Evolutionary conservation across 2,888 invertebrate species (phyloP), one percentile per base, ranked within the genome.

Genomic region (Scrobipalpa costella): DNA sequence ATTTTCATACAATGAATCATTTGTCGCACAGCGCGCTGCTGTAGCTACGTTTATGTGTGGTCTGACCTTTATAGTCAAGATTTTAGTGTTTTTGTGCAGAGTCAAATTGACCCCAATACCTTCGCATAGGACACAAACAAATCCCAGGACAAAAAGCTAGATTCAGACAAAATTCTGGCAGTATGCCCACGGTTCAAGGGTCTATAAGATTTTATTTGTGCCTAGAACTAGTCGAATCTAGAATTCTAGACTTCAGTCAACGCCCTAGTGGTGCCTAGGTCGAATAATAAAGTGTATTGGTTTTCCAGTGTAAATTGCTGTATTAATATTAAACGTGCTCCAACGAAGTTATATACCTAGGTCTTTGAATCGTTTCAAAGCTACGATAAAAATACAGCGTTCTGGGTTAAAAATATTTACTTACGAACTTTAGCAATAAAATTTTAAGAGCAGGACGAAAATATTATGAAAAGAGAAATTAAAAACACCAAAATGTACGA

Each of bases 111-210:
- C n/a, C n/a, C n/a, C n/a, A n/a, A n/a, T n/a, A n/a, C n/a, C n/a
- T n/a, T 34, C 6, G 34, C 7, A 34, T 34, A 34, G 34, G 5
- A 7, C 34, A 7, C 38, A 9, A 7, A 38, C n/a, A 40, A 40
- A 40, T n/a, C 13, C 11, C 47, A 17, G 15, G 17, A 2, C 15
- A n/a, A 8, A n/a, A 49, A 2, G 5, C 19, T 17, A 49, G 17
- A n/a, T n/a, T 21, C 21, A 7, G 21, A n/a, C n/a, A n/a, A n/a
- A 50, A 40, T 40, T n/a, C n/a, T 55, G 55, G 55, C 55, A 0
- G 67, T 47, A 62, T 49, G 38, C 62, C 49, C 27, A 34, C 6
- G 36, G 34, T 57, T 57, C 15, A 36, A 34, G 34, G 57, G 57
- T 33, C 52, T 52, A 21, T 15, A 21, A 52, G 8, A 13, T 55